phyloP scores from a whole-genome alignment of 1,140 invertebrate species.

The Bombus polaris region DNA sequence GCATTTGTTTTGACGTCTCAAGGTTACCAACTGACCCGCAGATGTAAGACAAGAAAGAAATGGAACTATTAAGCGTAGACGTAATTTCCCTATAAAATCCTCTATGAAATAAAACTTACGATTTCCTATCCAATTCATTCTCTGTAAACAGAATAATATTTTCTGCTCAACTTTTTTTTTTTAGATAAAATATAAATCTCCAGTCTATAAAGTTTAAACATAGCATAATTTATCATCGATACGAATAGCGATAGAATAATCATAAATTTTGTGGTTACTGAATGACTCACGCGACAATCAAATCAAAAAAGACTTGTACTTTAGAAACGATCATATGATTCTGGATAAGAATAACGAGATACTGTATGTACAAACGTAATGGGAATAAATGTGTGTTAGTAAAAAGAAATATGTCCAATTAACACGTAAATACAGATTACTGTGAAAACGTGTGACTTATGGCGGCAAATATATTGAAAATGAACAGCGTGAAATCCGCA shows the following conservation, averaged over 20 bases:
- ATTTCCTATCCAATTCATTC: background rate
- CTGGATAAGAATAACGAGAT: background rate
- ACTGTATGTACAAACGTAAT: no score
- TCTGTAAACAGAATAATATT: background rate
- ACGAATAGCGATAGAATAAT: no score
- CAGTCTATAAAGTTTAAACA: background rate
- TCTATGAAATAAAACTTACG: background rate
- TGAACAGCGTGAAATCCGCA: background rate
- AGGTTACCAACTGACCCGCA: conserved; percentile 10
- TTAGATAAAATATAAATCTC: no score
- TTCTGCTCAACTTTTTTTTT: no score
- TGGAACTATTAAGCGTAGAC: background rate
- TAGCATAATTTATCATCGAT: no score
- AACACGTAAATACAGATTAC: background rate
- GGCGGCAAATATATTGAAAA: background rate
- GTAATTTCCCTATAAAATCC: background rate
- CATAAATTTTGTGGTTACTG: no score
- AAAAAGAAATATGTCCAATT: background rate
- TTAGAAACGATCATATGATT: background rate
- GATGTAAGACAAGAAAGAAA: background rate
- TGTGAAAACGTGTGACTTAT: background rate
- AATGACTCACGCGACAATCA: background rate
- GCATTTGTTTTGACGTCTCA: conserved; percentile 6
- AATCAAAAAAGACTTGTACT: background rate
- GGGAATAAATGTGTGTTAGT: no score